Conservation (phyloP, 2,888 invertebrate genomes). For the Thymelicus lineola region DNA sequence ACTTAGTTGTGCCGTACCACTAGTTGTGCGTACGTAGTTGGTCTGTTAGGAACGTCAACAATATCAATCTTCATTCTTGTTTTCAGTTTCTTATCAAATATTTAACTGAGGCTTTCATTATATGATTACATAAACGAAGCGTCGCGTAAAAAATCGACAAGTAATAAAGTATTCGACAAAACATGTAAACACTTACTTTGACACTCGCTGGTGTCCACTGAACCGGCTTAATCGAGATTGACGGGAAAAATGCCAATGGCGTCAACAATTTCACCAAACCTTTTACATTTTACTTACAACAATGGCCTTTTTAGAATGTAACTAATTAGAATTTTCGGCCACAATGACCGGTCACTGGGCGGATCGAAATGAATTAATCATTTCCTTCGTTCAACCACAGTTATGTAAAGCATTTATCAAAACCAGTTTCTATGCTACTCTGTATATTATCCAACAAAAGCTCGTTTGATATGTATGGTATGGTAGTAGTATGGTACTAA, state of each 20-base stretch:
- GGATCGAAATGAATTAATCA: conserved; percentile 10
- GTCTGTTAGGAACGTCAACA: too few relatives aligned
- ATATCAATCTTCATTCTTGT: too few relatives aligned
- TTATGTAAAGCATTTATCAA: background rate
- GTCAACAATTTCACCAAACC: conserved; percentile 18
- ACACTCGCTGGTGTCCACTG: conserved; percentile 25
- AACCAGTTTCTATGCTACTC: background rate
- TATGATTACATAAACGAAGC: background rate
- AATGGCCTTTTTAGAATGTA: conserved; percentile 12
- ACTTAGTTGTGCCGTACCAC: too few relatives aligned
- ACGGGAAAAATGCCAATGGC: conserved; percentile 25
- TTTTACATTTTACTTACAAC: background rate
- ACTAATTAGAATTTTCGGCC: conserved; percentile 6
- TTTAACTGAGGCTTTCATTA: too few relatives aligned
- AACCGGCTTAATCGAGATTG: conserved; percentile 33
- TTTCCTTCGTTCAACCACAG: background rate
- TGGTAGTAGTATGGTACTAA: too few relatives aligned
- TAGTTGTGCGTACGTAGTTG: too few relatives aligned
- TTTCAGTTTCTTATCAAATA: too few relatives aligned
- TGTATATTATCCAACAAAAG: background rate
- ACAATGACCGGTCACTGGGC: background rate
- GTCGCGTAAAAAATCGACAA: background rate
- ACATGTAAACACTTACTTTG: conserved; percentile 25
- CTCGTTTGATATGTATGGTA: too few relatives aligned
- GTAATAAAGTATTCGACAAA: conserved; percentile 3